These are phyloP conservation scores for Phoenicopterus ruber DNA, from an alignment of 2,113 vertebrate genomes.

Conservation along the genomic window DNA sequence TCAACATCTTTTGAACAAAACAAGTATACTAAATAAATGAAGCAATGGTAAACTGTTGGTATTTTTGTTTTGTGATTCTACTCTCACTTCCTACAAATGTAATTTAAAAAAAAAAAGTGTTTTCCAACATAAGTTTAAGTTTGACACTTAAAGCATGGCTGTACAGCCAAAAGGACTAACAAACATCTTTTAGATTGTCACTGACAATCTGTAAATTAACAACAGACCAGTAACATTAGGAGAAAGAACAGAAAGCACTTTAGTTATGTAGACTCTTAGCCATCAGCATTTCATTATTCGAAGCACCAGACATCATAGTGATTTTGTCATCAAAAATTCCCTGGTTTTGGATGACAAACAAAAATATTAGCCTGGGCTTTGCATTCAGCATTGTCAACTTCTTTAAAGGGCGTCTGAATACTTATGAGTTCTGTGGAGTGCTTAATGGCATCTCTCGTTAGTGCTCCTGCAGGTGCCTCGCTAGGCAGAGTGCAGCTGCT, in stretches of 20 bases:
- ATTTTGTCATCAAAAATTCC: background rate
- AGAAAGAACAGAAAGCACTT: background rate
- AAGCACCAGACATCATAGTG: background rate
- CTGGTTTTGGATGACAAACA: background rate
- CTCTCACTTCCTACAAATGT: background rate
- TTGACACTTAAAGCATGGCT: background rate
- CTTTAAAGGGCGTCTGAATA: background rate
- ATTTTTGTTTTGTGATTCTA: background rate
- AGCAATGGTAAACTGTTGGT: background rate
- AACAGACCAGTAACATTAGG: background rate
- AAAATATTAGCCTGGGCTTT: background rate
- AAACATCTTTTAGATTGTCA: background rate
- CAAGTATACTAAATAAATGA: background rate
- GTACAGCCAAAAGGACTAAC: background rate
- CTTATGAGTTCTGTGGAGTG: background rate
- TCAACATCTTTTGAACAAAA: background rate
- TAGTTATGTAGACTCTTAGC: background rate
- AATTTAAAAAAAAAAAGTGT: background rate
- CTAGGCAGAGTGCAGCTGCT: background rate
- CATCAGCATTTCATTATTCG: background rate
- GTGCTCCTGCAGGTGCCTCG: background rate
- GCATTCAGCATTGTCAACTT: background rate
- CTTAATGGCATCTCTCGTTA: background rate
- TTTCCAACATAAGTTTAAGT: background rate
- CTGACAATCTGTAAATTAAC: background rate